These are phyloP conservation scores for Oxyura jamaicensis DNA, from an alignment of 2,113 vertebrate genomes.

Conservation along the genomic window DNA sequence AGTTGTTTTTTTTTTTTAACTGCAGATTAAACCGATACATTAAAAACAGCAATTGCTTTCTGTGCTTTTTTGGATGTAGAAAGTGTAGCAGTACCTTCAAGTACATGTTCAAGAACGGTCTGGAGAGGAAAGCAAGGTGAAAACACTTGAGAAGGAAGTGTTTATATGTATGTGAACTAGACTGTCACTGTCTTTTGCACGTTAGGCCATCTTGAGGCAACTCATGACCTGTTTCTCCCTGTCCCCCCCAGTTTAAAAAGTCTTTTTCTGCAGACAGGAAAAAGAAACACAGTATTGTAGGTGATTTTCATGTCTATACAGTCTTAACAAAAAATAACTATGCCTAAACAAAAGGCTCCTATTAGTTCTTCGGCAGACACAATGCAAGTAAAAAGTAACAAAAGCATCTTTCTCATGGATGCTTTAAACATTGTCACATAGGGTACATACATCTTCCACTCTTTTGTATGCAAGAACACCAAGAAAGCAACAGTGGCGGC, in stretches of 20 bases:
- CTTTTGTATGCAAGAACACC: rapidly evolving
- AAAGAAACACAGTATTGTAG: not conserved
- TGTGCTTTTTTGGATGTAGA: not conserved
- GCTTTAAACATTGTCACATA: not conserved
- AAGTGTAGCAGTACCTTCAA: not conserved
- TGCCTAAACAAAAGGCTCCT: not conserved
- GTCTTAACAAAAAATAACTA: not conserved
- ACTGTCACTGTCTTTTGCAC: not conserved
- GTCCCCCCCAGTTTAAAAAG: not conserved
- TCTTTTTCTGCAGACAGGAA: not conserved
- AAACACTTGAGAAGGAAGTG: not conserved
- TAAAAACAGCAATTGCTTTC: not conserved
- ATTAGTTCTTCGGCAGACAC: not conserved
- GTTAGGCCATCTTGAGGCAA: not conserved
- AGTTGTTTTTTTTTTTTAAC: constrained; percentile 32
- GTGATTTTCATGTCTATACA: not conserved
- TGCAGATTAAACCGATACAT: constrained; percentile 58
- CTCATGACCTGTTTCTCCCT: not conserved
- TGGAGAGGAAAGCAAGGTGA: not conserved
- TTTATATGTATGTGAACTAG: not conserved
- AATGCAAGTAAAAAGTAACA: not conserved
- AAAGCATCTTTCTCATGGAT: not conserved
- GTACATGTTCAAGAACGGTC: not conserved
- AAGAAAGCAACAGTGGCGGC: not conserved
- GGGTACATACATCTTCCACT: rapidly evolving